Percentiles rank a stretch among this genome's conserved stretches.
Conservation (phyloP, 2,113 vertebrate species). For the Daboia siamensis region DNA sequence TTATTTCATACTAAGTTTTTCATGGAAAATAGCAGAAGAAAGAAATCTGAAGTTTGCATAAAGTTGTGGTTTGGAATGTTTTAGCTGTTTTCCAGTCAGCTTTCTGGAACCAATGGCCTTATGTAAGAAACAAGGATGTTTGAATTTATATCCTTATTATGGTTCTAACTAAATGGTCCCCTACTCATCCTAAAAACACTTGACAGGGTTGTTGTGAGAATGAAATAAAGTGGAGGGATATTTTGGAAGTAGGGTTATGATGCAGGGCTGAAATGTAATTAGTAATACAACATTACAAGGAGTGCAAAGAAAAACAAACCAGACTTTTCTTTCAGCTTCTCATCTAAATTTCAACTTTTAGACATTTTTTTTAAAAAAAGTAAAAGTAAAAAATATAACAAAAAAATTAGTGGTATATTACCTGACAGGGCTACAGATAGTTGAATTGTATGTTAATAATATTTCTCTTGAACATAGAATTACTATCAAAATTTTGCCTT, state of each 20-base stretch:
- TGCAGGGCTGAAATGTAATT: background rate
- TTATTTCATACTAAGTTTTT: background rate
- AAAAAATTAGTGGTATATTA: background rate
- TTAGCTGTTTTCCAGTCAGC: background rate
- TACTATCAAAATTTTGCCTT: background rate
- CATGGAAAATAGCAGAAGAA: background rate
- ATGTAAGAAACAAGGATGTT: background rate
- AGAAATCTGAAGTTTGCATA: background rate
- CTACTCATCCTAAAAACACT: background rate
- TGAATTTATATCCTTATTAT: background rate
- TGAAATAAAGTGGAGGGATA: background rate
- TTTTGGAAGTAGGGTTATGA: background rate
- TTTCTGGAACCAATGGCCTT: background rate
- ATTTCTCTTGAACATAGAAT: background rate
- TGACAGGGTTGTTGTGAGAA: background rate
- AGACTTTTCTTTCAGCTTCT: background rate
- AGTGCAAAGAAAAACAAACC: background rate
- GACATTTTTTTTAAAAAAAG: background rate
- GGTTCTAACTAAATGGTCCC: background rate
- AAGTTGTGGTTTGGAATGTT: background rate
- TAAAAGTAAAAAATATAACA: background rate
- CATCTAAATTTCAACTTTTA: background rate
- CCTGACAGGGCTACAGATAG: background rate
- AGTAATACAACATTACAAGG: background rate
- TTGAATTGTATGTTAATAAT: background rate